Percentiles rank a stretch among this genome's conserved stretches.
Evolutionary conservation across 2,113 vertebrate species (phyloP).

Genomic region (Paracyprichromis sp.): DNA sequence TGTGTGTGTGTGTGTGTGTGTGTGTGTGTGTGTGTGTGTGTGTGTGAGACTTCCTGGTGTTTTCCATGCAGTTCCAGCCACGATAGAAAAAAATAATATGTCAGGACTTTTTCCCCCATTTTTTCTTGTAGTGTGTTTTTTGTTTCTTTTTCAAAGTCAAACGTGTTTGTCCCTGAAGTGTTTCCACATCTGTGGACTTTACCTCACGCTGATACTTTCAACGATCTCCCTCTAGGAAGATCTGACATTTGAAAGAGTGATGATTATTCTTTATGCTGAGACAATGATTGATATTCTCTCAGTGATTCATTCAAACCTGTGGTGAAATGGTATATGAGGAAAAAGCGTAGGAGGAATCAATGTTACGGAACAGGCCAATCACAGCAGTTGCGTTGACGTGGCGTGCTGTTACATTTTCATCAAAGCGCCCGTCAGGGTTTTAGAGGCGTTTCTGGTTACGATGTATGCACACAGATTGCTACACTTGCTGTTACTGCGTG

Average conservation of each 20-base stretch:
- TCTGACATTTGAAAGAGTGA: not conserved
- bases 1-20: not conserved
- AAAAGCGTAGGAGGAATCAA: not conserved
- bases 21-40: too few species aligned
- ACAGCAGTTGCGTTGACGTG: not conserved
- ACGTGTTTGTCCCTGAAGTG: not conserved
- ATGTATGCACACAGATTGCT: not conserved
- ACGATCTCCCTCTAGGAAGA: not conserved
- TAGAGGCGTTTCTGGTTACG: not conserved
- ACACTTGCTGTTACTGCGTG: not conserved
- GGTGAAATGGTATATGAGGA: not conserved
- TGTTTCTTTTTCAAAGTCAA: not conserved
- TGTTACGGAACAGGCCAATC: not conserved
- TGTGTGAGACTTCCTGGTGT: not conserved
- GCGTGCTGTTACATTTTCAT: not conserved
- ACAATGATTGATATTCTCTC: not conserved
- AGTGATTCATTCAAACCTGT: not conserved
- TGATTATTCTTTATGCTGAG: not conserved
- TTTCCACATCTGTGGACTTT: not conserved
- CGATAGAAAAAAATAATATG: not conserved
- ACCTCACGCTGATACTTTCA: not conserved
- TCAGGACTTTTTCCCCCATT: fast-evolving
- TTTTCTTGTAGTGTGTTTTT: not conserved
- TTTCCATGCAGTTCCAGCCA: not conserved
- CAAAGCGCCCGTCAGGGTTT: not conserved